phyloP scores from a whole-genome alignment of 1,140 invertebrate genomes.

The Conus betulinus region DNA sequence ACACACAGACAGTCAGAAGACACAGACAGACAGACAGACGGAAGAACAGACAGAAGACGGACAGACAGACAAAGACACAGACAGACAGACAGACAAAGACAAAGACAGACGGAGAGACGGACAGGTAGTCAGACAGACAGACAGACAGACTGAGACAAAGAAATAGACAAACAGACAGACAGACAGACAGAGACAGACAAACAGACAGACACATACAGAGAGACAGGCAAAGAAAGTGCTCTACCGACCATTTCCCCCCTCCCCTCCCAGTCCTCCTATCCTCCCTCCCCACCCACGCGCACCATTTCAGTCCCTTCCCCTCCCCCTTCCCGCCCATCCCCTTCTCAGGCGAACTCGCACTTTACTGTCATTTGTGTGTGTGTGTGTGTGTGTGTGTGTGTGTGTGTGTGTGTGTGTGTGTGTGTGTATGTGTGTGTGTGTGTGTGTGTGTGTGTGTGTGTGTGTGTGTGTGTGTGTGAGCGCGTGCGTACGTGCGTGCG shows the following conservation, averaged over 20 bases:
- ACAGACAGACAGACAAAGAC: too few species aligned
- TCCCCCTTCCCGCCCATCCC: not conserved
- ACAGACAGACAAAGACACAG: too few species aligned
- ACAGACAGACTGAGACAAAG: too few species aligned
- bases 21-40: too few species aligned
- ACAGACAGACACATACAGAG: too few species aligned
- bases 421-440: conserved; percentile 8
- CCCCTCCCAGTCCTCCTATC: not conserved
- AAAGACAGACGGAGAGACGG: too few species aligned
- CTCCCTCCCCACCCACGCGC: not conserved
- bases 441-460: not conserved
- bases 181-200: too few species aligned
- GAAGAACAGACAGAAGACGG: too few species aligned
- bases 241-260: not conserved
- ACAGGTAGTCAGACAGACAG: too few species aligned
- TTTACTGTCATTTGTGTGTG: not conserved
- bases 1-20: too few species aligned
- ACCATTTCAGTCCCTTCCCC: not conserved
- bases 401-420: conserved; percentile 15
- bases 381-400: conserved; percentile 15
- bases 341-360: not conserved
- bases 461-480: not conserved
- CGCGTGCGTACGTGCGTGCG: not conserved
- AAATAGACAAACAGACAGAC: too few species aligned
- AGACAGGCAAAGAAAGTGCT: too few species aligned